Evolutionary conservation across 2,888 invertebrate species (phyloP), one percentile per base, ranked within the genome.

Genomic region (Agrotis clavis): DNA sequence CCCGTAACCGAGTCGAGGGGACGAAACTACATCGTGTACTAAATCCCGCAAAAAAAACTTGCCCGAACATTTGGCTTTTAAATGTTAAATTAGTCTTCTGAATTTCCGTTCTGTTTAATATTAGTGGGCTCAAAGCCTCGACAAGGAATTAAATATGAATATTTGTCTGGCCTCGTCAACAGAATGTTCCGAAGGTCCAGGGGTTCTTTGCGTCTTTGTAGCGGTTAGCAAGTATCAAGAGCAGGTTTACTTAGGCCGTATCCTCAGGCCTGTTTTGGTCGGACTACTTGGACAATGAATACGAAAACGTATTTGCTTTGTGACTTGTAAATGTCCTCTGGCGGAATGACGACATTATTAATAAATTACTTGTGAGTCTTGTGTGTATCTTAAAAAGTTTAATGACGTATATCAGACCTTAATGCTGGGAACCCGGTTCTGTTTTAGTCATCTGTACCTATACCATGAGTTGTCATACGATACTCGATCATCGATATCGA

Each of bases 111-210:
- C 87, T 89, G 89, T 92, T 92, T 92, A 87, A 89, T 90, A 91
- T 92, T 91, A 93, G 92, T 93, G 88, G 87, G 87, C 89, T 90
- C 90, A 92, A 91, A 93, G 90, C 87, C 84, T 83, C 85, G 83
- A 87, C 83, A 84, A 87, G 87, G 92, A 94, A 95, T 96, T 94
- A 95, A 95, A 95, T 95, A 96, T 96, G 94, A 94, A 95, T 95
- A 94, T 95, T 95, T 94, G 95, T 90, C 92, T 90, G 91, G 89
- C 88, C 89, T 87, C 89, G 88, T 90, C 90, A 91, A 90, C 90
- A 89, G 86, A 92, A 90, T 90, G 89, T 91, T 91, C 90, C 89
- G 86, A 90, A 91, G 92, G 93, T 92, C 91, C 84, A 87, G 86
- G 89, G 90, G 92, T 93, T 94, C 94, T 94, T 93, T 91, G 83